A percentile compares a stretch with the other conserved stretches of the same genome.
Evolutionary conservation across 2,888 invertebrate species (phyloP).

Genomic region (Geophilus truncorum): DNA sequence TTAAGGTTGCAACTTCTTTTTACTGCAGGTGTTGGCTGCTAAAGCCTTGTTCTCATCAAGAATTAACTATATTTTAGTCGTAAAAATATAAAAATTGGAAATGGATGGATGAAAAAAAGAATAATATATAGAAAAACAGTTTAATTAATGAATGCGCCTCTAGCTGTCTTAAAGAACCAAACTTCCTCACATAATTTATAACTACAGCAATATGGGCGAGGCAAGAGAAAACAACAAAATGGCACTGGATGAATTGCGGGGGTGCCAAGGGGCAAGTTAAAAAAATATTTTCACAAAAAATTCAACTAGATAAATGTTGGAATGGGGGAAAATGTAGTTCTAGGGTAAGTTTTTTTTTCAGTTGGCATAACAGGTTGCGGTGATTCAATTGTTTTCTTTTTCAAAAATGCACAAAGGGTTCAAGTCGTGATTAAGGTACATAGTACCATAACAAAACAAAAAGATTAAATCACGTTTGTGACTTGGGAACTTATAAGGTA

Average conservation of each 20-base stretch:
- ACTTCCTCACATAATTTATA: conserved; percentile 25
- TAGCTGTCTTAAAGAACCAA: conserved; percentile 18
- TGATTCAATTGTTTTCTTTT: not conserved
- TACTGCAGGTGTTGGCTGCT: not conserved
- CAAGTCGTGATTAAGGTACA: not conserved
- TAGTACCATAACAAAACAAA: not conserved
- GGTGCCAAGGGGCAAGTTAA: not conserved
- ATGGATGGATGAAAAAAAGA: not conserved
- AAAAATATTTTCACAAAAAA: not conserved
- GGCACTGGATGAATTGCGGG: conserved; percentile 27
- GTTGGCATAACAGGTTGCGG: not conserved
- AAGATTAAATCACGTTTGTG: not conserved
- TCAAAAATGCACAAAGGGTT: too few species aligned
- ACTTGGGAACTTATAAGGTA: not conserved
- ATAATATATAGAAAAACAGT: not conserved
- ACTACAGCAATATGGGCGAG: conserved; percentile 24
- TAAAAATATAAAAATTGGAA: not conserved
- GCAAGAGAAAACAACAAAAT: conserved; percentile 10
- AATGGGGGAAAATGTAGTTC: not conserved
- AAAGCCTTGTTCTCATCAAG: not conserved
- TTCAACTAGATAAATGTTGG: not conserved
- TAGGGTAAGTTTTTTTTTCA: not conserved
- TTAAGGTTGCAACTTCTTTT: not conserved
- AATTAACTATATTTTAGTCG: not conserved
- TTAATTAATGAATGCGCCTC: conserved; percentile 21